Percentiles rank a stretch among this genome's conserved stretches.
Conservation (phyloP, 2,797 vertebrate genomes). For the Nothura maculosa region DNA sequence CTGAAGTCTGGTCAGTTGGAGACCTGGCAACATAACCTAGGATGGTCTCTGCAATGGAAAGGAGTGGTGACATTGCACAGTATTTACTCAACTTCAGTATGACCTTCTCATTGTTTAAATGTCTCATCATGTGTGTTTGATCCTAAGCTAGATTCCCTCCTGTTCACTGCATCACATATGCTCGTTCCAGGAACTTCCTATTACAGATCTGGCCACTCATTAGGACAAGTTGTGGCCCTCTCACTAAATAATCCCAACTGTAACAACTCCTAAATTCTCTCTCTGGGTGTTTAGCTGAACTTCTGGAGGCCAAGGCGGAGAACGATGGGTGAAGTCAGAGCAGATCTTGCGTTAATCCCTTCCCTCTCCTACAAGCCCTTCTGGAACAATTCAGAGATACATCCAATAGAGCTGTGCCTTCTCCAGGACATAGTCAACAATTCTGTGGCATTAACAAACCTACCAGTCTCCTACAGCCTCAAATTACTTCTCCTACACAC, state of each 20-base stretch:
- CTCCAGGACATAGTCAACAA: neutral
- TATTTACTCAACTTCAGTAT: neutral
- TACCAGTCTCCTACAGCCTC: neutral
- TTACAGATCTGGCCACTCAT: neutral
- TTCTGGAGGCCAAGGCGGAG: conserved; percentile 15
- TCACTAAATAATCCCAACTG: neutral
- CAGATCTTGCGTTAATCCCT: neutral
- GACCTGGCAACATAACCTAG: neutral
- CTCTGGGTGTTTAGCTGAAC: neutral
- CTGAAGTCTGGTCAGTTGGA: neutral
- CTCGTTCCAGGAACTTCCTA: neutral
- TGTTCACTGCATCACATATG: neutral
- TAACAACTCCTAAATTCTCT: neutral
- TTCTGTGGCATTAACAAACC: neutral
- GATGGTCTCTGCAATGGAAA: too few species aligned
- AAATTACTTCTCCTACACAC: neutral
- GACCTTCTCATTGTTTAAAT: neutral
- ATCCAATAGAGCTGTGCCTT: neutral
- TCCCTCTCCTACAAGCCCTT: neutral
- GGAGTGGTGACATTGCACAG: neutral
- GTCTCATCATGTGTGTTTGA: neutral
- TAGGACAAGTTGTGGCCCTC: neutral
- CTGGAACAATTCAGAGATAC: neutral
- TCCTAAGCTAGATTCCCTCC: neutral
- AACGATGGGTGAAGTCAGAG: neutral